Percentiles rank a stretch among this genome's conserved stretches.
Conservation (phyloP, 35 echinoderm and acorn worm genomes). For the Patiria miniata region DNA sequence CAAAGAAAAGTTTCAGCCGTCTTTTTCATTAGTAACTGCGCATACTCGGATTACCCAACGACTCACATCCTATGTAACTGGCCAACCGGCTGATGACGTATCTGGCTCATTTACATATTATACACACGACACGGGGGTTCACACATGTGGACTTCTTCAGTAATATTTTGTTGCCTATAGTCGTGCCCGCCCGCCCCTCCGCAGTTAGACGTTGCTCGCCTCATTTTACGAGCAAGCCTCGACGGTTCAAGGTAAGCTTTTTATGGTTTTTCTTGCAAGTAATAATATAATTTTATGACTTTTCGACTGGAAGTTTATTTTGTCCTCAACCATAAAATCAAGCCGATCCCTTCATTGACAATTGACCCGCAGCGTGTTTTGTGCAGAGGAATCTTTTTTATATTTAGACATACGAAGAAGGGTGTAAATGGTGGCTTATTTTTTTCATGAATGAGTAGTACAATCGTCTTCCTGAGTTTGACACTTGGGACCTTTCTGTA, state of each 20-base stretch:
- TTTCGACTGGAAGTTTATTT: constrained; percentile 22
- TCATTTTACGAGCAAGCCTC: constrained; percentile 21
- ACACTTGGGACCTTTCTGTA: too few relatives aligned
- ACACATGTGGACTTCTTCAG: neutral
- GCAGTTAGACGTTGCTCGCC: neutral
- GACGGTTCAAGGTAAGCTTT: constrained; percentile 17
- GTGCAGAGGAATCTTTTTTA: neutral
- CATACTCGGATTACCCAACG: neutral
- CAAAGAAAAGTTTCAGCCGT: too few relatives aligned
- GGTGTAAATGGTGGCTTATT: too few relatives aligned
- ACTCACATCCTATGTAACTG: neutral
- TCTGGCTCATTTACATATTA: neutral
- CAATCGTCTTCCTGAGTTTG: too few relatives aligned
- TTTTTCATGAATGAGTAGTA: too few relatives aligned
- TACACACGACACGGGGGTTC: neutral
- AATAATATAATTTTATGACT: constrained; percentile 30
- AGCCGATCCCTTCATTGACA: neutral
- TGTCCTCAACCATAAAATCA: constrained; percentile 1
- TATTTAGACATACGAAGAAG: too few relatives aligned
- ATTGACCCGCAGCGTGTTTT: neutral
- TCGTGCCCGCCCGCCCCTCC: neutral
- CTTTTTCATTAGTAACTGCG: too few relatives aligned
- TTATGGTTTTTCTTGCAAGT: constrained; percentile 23
- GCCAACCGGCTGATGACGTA: neutral
- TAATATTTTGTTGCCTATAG: neutral